Conservation (phyloP, 2,113 vertebrate species). For the Oryctolagus cuniculus region DNA sequence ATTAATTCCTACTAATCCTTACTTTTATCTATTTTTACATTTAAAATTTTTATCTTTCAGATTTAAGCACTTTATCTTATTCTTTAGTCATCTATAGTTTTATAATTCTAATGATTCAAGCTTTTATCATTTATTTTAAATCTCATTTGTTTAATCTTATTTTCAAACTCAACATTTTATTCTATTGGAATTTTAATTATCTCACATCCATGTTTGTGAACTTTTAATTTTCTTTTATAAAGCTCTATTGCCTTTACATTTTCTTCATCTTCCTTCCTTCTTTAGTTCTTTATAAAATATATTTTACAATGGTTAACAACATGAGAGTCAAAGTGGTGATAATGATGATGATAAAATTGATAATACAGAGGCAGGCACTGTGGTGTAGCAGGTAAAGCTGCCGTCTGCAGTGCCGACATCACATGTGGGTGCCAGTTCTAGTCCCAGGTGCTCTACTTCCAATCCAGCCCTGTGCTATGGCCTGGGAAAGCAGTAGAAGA, state of each 20-base stretch:
- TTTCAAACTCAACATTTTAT: slow-evolving; percentile 65
- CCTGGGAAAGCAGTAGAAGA: no score
- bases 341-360: background rate
- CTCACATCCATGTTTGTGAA: background rate
- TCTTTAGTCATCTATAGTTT: slow-evolving; percentile 68
- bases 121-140: slow-evolving; percentile 72
- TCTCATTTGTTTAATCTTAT: slow-evolving; percentile 69
- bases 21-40: slow-evolving; percentile 73
- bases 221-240: slow-evolving; percentile 15
- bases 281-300: background rate
- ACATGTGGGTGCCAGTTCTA: no score
- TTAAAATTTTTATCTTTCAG: slow-evolving; percentile 70
- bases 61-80: slow-evolving; percentile 69
- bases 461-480: no score
- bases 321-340: background rate
- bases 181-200: slow-evolving; percentile 59
- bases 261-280: background rate
- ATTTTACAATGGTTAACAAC: background rate
- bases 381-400: no score
- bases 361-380: no score
- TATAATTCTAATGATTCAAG: slow-evolving; percentile 72
- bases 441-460: no score
- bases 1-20: slow-evolving; percentile 72
- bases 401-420: no score
- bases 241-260: background rate